These are phyloP conservation scores for Pseudomyrmex cubaensis DNA, from an alignment of 1,140 invertebrate genomes.

Conservation along the genomic window DNA sequence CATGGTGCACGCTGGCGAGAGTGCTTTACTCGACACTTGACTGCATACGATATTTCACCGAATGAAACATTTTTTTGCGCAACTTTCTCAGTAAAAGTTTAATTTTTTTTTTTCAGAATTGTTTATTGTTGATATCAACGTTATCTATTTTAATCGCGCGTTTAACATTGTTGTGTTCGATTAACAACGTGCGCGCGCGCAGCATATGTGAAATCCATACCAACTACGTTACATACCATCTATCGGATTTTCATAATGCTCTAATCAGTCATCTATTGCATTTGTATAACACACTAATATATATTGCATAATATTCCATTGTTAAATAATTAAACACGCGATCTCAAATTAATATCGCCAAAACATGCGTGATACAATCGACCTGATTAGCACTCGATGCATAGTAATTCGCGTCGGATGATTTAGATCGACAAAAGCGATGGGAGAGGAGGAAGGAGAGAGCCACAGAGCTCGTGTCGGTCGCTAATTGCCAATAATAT, in stretches of 20 bases:
- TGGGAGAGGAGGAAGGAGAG: too few species aligned
- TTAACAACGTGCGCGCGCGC: neutral
- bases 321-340: constrained; percentile 42
- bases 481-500: constrained; percentile 28
- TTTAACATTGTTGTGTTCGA: constrained; percentile 2
- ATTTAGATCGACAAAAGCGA: neutral
- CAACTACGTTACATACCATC: neutral
- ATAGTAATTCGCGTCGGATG: neutral
- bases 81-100: too few species aligned
- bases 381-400: constrained; percentile 1
- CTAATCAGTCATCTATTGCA: constrained; percentile 27
- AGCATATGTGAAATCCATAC: too few species aligned
- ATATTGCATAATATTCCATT: constrained; percentile 12
- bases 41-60: too few species aligned
- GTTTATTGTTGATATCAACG: neutral
- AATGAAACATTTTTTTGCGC: too few species aligned
- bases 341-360: constrained; percentile 23
- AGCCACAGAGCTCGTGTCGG: neutral
- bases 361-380: constrained; percentile 23
- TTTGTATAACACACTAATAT: constrained; percentile 8
- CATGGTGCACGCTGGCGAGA: too few species aligned
- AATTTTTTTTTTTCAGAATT: neutral
- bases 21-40: too few species aligned
- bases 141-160: neutral
- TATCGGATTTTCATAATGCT: constrained; percentile 2